A percentile compares a stretch with the other conserved stretches of the same genome.
Evolutionary conservation across 2,888 invertebrate genomes (phyloP).

Genomic region (Crossocerus cetratus): DNA sequence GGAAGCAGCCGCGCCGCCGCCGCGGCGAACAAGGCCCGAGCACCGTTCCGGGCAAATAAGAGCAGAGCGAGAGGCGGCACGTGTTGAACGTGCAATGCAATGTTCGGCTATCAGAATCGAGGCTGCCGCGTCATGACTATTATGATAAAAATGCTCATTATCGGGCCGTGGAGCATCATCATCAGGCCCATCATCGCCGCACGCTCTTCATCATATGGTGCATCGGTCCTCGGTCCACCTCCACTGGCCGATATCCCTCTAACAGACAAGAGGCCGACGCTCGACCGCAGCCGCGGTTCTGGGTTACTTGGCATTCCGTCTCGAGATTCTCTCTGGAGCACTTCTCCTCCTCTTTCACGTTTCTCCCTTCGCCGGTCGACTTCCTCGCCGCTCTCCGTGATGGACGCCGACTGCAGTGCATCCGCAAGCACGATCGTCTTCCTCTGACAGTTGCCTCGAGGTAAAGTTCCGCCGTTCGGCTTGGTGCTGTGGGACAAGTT

Average conservation of each 20-base stretch:
- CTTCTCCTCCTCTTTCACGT: slow-evolving; percentile 41
- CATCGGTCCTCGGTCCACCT: slow-evolving; percentile 23
- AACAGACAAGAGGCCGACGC: slow-evolving; percentile 34
- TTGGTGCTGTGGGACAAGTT: not conserved
- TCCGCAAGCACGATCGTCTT: slow-evolving; percentile 29
- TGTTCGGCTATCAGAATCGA: slow-evolving; percentile 49
- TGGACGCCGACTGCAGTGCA: slow-evolving; percentile 37
- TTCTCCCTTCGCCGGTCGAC: slow-evolving; percentile 1
- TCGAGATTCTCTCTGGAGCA: slow-evolving; percentile 54
- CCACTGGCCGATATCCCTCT: slow-evolving; percentile 41
- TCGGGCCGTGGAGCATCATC: slow-evolving; percentile 38
- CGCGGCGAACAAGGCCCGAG: not conserved
- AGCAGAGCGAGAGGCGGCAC: slow-evolving; percentile 19
- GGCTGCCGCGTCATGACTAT: slow-evolving; percentile 49
- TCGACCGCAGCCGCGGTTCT: slow-evolving; percentile 37
- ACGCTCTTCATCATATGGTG: slow-evolving; percentile 21
- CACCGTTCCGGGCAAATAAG: slow-evolving; percentile 18
- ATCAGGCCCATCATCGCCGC: slow-evolving; percentile 11
- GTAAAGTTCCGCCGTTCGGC: slow-evolving; percentile 32
- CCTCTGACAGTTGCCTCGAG: slow-evolving; percentile 36
- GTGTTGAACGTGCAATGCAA: slow-evolving; percentile 24
- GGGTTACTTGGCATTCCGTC: slow-evolving; percentile 58
- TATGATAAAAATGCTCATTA: slow-evolving; percentile 27
- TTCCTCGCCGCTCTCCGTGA: slow-evolving; percentile 18
- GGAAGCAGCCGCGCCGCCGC: no score